These are phyloP conservation scores for Pollimyrus isidori DNA, from an alignment of 2,113 vertebrate species.

Conservation along the genomic window DNA sequence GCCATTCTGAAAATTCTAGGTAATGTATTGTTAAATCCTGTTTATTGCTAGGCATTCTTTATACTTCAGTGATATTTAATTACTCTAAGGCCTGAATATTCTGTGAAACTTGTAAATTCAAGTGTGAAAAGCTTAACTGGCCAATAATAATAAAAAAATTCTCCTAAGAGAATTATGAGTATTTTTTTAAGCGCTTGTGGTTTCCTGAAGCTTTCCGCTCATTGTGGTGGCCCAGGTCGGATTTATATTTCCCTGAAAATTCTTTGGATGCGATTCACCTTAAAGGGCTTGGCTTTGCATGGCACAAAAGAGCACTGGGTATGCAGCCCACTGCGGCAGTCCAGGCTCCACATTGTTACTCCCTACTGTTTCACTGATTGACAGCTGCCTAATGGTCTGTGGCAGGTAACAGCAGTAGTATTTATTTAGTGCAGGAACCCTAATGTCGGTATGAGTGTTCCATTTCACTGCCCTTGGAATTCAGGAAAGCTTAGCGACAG, in stretches of 20 bases:
- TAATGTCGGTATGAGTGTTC: neutral
- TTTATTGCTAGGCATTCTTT: neutral
- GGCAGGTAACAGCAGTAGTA: neutral
- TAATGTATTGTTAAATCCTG: neutral
- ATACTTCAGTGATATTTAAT: neutral
- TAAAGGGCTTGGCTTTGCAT: neutral
- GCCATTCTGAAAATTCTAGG: neutral
- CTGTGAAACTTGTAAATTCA: neutral
- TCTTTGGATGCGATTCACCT: neutral
- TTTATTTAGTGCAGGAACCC: neutral
- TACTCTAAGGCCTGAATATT: slow-evolving; percentile 1
- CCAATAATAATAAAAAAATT: neutral
- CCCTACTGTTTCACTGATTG: neutral
- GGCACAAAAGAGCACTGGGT: neutral
- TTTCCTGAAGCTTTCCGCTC: neutral
- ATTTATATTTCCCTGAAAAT: neutral
- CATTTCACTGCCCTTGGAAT: neutral
- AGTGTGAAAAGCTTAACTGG: slow-evolving; percentile 2
- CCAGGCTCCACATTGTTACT: neutral
- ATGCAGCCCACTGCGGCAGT: neutral
- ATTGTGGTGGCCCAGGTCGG: neutral
- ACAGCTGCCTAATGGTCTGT: neutral
- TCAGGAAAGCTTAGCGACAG: neutral
- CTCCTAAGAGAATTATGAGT: neutral
- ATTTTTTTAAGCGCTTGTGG: neutral